A percentile compares a stretch with the other conserved stretches of the same genome.
Conservation (phyloP, 2,888 invertebrate genomes). For the Abrostola tripartita region DNA sequence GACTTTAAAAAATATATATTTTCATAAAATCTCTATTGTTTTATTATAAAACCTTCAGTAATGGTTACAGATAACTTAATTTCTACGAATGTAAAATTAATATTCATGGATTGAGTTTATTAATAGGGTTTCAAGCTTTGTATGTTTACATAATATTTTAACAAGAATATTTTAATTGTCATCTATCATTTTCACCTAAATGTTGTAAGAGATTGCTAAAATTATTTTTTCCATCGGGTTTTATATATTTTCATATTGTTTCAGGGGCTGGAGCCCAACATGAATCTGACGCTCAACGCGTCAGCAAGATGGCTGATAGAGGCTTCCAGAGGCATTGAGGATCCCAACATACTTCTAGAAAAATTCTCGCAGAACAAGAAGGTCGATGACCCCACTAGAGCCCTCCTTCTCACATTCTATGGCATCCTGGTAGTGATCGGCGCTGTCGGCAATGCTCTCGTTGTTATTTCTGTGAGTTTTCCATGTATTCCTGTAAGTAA, state of each 20-base stretch:
- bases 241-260: conserved; percentile 63
- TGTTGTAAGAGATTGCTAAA: too few species aligned
- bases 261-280: conserved; percentile 76
- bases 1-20: too few species aligned
- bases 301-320: conserved; percentile 84
- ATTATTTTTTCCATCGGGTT: not conserved
- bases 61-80: too few species aligned
- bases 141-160: too few species aligned
- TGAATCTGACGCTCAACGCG: conserved; percentile 78
- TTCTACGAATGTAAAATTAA: too few species aligned
- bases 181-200: too few species aligned
- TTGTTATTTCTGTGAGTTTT: conserved; percentile 90
- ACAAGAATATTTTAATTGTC: too few species aligned
- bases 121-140: too few species aligned
- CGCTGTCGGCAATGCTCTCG: conserved; percentile 94
- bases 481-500: not conserved
- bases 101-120: too few species aligned
- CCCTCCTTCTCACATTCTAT: conserved; percentile 91
- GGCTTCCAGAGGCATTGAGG: conserved; percentile 77
- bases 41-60: too few species aligned
- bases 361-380: conserved; percentile 91
- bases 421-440: conserved; percentile 93
- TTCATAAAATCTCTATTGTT: too few species aligned
- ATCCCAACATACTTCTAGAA: conserved; percentile 85
- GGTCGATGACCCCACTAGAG: conserved; percentile 91